Base-by-base conservation (phyloP, 1,140 invertebrate genomes). In the Drosophila albomicans region DNA sequence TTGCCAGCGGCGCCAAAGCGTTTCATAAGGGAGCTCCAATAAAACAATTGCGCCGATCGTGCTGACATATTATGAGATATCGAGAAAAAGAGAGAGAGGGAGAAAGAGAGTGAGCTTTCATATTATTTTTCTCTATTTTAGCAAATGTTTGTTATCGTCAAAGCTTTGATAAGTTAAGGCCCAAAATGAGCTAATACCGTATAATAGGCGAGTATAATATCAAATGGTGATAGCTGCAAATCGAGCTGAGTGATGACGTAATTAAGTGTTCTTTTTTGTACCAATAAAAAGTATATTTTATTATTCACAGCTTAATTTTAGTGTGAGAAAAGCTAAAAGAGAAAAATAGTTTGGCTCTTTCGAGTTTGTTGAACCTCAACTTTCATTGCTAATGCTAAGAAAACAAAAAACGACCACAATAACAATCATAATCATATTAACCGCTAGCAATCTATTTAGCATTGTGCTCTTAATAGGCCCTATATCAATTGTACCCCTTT, bases 161-260 rank as follows among this genome's bases (percentile, higher is more conserved):
- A 45, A 25, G 67, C 11, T 15, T 38, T 65, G 68, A 71, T 71
- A 71, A 71, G 51, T 65, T 13, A 56, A 57, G 38, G n/a, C 51
- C 69, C 41, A 32, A 51, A 51, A 58, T 65, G 66, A 56, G 72
- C 8, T 69, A 69, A 75, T 69, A 51, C 30, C 57, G 2, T 32
- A 49, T 74, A 68, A 69, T 48, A 62, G 54, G 25, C 30, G 32
- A 35, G 16, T 43, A 69, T 15, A 73, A 67, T 52, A 30, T 11
- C 1, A 11, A 49, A 49, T 32, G 25, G 13, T 30, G 69, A 65
- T 72, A 72, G 56, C 11, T 46, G 11, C 51, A 66, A 20, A 3
- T 16, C n/a, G 13, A 16, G n/a, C 54, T 8, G 5, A 1, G n/a
- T 5, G 1, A 67, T 73, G 70, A 73, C 54, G 64, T 73, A 64